Evolutionary conservation across 2,888 invertebrate species (phyloP), one percentile per base, ranked within the genome.

Genomic region (Phyllotreta striolata): DNA sequence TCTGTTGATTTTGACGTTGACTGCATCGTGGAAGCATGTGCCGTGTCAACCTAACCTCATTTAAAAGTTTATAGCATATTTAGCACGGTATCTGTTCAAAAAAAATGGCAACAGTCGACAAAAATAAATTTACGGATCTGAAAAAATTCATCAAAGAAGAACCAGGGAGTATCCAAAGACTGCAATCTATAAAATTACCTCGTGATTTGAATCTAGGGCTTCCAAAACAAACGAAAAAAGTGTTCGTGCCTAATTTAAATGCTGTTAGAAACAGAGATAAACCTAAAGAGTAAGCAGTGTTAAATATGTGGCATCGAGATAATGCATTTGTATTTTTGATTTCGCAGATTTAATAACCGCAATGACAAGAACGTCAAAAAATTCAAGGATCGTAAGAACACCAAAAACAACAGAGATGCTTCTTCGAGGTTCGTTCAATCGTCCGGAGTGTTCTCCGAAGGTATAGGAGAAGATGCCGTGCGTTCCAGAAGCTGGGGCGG

Each of bases 391-490:
- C 38, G 41, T 14, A 65, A 58, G 49, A 43, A 46, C 60, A 65
- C 44, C 64, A 51, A 66, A 59, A 55, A 35, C 49, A 67, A 65
- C 44, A 65, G 60, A 58, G 63, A 49, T 57, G 55, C 52, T 47
- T 43, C 40, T 6, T 37, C 43, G 4, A 46, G 64, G 52, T 78
- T 71, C 70, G 61, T 79, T 24, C 79, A 80, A 61, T 78, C 80
- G 0, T 70, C 70, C 59, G 77, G 81, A 44, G 72, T 80, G 54
- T 81, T 81, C 68, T 80, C 81, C 6, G 77, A 79, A 69, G 81
- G 80, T 37, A 69, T 76, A 52, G 77, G 73, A 6, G 63, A 46
- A 59, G 71, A 63, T 52, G 35, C 35, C 66, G 72, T 54, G 43
- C 64, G 39, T 68, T 63, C 54, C 47, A 67, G 37, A 67, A 70